Evolutionary conservation across 2,113 vertebrate species (phyloP).

Genomic region (Uria lomvia): DNA sequence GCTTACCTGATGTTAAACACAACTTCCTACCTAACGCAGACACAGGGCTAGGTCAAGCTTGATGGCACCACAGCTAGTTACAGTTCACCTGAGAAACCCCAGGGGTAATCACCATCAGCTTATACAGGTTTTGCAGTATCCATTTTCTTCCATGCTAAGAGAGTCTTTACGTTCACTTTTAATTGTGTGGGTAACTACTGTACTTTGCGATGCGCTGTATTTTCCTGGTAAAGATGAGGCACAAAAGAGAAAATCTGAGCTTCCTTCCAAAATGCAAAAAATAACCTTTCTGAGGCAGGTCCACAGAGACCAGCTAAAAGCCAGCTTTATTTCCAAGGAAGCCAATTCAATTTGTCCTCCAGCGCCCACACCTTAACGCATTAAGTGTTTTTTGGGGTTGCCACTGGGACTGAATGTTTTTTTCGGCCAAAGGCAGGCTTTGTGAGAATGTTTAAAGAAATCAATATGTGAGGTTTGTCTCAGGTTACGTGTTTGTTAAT

Average conservation of each 20-base stretch:
- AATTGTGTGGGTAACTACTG: background rate
- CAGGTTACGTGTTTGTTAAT: constrained; percentile 72
- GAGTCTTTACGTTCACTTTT: background rate
- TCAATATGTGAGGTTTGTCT: constrained; percentile 68
- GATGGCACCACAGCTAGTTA: background rate
- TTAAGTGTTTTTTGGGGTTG: background rate
- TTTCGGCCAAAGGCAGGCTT: constrained; percentile 24
- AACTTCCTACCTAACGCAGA: background rate
- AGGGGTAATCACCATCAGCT: background rate
- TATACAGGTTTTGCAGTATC: background rate
- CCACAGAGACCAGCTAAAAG: background rate
- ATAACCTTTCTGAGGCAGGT: background rate
- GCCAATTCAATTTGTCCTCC: background rate
- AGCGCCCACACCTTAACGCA: background rate
- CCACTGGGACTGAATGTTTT: background rate
- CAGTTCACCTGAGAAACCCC: background rate
- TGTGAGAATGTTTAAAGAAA: constrained; percentile 62
- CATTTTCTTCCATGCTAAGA: background rate
- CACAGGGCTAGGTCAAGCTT: background rate
- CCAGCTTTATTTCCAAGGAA: background rate
- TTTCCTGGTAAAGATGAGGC: background rate
- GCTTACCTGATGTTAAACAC: background rate
- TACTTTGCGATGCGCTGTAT: background rate
- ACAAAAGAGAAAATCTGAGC: background rate
- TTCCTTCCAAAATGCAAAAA: background rate